Evolutionary conservation across 2,888 invertebrate species (phyloP).

Genomic region (Cephus spinipes): DNA sequence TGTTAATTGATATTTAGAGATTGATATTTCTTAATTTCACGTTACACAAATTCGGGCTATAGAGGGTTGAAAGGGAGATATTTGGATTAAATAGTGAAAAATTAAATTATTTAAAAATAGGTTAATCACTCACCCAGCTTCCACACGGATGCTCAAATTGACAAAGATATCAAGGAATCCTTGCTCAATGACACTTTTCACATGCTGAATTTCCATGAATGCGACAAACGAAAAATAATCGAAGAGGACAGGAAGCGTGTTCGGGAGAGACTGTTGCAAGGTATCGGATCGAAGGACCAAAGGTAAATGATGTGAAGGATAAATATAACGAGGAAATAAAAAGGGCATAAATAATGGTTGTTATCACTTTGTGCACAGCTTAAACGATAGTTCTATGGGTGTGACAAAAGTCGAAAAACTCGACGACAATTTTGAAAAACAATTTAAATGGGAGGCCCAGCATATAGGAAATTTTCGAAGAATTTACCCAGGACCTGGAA

Average conservation of each 20-base stretch:
- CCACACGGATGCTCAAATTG: slow-evolving; percentile 88
- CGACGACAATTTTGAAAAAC: slow-evolving; percentile 62
- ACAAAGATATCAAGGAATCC: slow-evolving; percentile 87
- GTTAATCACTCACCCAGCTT: slow-evolving; percentile 95
- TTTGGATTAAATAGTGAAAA: not conserved
- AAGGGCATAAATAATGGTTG: not conserved
- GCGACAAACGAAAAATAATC: slow-evolving; percentile 78
- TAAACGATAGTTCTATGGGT: slow-evolving; percentile 30
- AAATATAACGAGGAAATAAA: not conserved
- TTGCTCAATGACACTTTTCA: slow-evolving; percentile 82
- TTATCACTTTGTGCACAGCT: slow-evolving; percentile 18
- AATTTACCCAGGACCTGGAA: slow-evolving; percentile 75
- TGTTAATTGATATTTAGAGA: no score
- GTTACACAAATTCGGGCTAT: no score
- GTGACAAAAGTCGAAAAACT: slow-evolving; percentile 35
- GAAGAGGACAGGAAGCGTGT: slow-evolving; percentile 82
- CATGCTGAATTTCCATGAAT: slow-evolving; percentile 81
- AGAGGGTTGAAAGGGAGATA: not conserved
- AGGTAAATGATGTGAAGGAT: slow-evolving; percentile 35
- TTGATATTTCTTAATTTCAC: no score
- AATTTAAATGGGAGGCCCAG: slow-evolving; percentile 80
- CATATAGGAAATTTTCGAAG: slow-evolving; percentile 81
- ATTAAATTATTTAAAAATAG: slow-evolving; percentile 57
- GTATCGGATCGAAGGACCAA: slow-evolving; percentile 63
- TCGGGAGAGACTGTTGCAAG: slow-evolving; percentile 77